Base-by-base conservation (phyloP, 2,888 invertebrate species). In the Isotomurus palustris region DNA sequence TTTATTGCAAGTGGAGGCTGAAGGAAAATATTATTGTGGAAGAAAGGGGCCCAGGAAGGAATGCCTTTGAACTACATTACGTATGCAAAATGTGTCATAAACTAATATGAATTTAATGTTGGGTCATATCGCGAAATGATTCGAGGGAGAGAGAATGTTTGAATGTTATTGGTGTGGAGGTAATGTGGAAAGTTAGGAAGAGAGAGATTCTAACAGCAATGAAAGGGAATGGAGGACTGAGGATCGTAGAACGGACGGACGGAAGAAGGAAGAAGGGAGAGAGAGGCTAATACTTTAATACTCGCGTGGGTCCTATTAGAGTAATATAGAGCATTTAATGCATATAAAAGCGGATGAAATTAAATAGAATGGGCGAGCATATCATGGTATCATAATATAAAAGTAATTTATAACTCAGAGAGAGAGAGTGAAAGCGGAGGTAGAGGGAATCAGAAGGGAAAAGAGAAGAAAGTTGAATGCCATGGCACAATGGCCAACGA, bases 381-480 rank as follows among this genome's bases (percentile, higher is more conserved):
- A n/a, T n/a, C n/a, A n/a, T 12, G 22, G 50, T 36, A 12, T 50
- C 24, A 45, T 45, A 36, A 50, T 50, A 50, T 38, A 50, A 38
- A 36, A 25, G 50, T 50, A 50, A 50, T 50, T 50, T 50, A 50
- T 50, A 50, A 50, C 50, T 38, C 27, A 14, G n/a, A 5, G 14
- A 25, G 38, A 12, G 6, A 4, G 2, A 38, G 3, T 14, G 6
- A 14, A 3, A 4, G 3, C 3, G 3, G 4, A 22, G 3, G 6
- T 43, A 43, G 12, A 43, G 3, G 50, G 24, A 49, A 35, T 50
- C 50, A 50, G 50, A 50, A 50, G 50, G 50, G 50, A 47, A 43
- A 43, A 48, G 50, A 58, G 54, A 56, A 60, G 43, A 53, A 54
- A 60, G 60, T 60, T 60, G 60, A 60, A 56, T 53, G 60, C 53